These are phyloP conservation scores for Myotis findleyi DNA, from an alignment of 2,797 vertebrate genomes.

Conservation along the genomic window DNA sequence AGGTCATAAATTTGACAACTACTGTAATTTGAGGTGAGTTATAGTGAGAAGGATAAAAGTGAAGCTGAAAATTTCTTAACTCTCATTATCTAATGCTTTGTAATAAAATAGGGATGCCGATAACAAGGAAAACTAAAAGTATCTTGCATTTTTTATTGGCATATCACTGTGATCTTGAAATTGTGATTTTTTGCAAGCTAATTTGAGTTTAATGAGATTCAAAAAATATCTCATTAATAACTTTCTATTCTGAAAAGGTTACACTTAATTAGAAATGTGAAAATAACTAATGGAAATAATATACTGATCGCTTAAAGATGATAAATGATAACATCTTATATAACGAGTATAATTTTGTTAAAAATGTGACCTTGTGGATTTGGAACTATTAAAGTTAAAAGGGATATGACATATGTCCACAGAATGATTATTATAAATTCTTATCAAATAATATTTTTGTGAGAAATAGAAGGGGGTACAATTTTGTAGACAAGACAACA, in stretches of 20 bases:
- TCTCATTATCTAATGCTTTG: neutral
- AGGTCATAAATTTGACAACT: neutral
- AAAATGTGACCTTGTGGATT: neutral
- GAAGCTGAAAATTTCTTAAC: neutral
- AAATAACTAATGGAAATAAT: slow-evolving; percentile 57
- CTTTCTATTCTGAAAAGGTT: slow-evolving; percentile 54
- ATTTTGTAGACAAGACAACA: neutral
- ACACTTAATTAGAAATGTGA: slow-evolving; percentile 59
- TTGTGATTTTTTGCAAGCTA: neutral
- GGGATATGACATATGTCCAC: neutral
- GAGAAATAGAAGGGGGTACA: neutral
- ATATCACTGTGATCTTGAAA: neutral
- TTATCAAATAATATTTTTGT: neutral
- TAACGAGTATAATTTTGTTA: neutral
- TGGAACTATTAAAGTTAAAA: slow-evolving; percentile 3
- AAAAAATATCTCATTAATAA: slow-evolving; percentile 1
- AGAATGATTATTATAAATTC: neutral
- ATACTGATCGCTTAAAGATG: neutral
- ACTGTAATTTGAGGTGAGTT: neutral
- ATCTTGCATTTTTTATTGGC: neutral
- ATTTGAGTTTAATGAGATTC: slow-evolving; percentile 42
- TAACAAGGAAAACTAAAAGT: neutral
- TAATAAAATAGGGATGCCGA: neutral
- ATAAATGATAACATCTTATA: neutral
- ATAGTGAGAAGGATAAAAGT: neutral